phyloP scores from a whole-genome alignment of 2,888 invertebrate species.

The Lasioglossum marginatum region DNA sequence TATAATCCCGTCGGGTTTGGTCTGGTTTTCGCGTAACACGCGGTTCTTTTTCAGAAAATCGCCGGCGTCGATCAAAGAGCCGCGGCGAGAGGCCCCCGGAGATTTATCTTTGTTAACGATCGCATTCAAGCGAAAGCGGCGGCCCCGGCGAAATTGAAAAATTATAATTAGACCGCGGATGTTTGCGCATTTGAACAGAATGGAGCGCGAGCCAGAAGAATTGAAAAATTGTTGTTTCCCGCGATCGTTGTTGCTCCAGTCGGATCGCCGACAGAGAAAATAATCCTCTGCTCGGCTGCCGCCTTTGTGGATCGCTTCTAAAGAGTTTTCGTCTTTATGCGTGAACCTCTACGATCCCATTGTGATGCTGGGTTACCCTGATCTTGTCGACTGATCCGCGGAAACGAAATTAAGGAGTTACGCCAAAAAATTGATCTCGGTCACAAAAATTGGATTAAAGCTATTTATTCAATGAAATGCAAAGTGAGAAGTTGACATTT shows the following conservation, averaged over 20 bases:
- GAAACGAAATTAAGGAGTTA: background rate
- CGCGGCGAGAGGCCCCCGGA: background rate
- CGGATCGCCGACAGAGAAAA: background rate
- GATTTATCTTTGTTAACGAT: slow-evolving; percentile 4
- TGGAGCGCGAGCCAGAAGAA: background rate
- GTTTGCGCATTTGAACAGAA: slow-evolving; percentile 1
- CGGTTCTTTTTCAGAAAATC: background rate
- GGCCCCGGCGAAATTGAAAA: background rate
- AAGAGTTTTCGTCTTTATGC: background rate
- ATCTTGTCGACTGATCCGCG: background rate
- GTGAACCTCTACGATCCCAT: background rate
- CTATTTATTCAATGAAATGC: background rate
- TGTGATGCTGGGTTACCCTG: background rate
- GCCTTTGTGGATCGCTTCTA: background rate
- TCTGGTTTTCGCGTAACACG: background rate
- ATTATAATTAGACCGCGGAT: background rate
- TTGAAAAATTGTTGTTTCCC: background rate
- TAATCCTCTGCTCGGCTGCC: background rate
- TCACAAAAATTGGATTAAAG: background rate
- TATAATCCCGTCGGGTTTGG: background rate
- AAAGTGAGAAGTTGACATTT: background rate
- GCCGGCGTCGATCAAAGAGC: background rate
- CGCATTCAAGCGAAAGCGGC: background rate
- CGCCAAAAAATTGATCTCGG: background rate
- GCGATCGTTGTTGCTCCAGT: background rate